Percentiles rank a stretch among this genome's conserved stretches.
Evolutionary conservation across 1,140 invertebrate species (phyloP).

Genomic region (Protaetia brevitarsis): DNA sequence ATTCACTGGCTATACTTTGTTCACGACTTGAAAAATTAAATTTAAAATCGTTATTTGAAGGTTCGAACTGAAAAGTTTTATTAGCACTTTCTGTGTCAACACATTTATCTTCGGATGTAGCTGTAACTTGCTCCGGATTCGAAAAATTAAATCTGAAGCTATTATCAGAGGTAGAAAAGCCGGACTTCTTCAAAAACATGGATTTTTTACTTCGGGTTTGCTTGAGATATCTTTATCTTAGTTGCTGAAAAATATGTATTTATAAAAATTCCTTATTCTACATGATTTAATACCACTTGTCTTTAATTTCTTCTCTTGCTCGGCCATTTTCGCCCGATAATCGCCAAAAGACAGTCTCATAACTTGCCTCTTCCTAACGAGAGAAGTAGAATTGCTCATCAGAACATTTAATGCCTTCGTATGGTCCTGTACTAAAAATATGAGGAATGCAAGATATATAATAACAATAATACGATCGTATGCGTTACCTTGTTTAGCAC

Average conservation of each 20-base stretch:
- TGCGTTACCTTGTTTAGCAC: constrained; percentile 57
- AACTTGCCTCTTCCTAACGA: constrained; percentile 67
- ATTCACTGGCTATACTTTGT: neutral
- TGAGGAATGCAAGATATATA: too few species aligned
- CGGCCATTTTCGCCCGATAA: constrained; percentile 70
- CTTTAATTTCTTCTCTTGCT: constrained; percentile 63
- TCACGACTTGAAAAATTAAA: constrained; percentile 53
- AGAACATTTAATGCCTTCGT: constrained; percentile 62
- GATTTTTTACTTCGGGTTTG: constrained; percentile 52
- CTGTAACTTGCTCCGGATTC: constrained; percentile 23
- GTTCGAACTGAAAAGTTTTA: constrained; percentile 34
- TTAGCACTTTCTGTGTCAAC: constrained; percentile 28
- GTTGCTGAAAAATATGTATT: constrained; percentile 23
- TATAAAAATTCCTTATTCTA: constrained; percentile 8
- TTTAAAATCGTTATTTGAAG: constrained; percentile 49
- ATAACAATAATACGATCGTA: neutral
- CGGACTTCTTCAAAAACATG: constrained; percentile 56
- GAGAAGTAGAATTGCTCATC: constrained; percentile 62
- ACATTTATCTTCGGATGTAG: constrained; percentile 25
- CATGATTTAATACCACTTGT: constrained; percentile 50
- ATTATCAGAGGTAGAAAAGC: constrained; percentile 31
- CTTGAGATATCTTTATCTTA: constrained; percentile 47
- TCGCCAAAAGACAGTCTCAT: constrained; percentile 72
- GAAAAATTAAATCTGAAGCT: constrained; percentile 51
- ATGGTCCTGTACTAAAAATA: constrained; percentile 57